These are phyloP conservation scores for Paramormyrops kingsleyae DNA, from an alignment of 2,113 vertebrate species.

Conservation along the genomic window DNA sequence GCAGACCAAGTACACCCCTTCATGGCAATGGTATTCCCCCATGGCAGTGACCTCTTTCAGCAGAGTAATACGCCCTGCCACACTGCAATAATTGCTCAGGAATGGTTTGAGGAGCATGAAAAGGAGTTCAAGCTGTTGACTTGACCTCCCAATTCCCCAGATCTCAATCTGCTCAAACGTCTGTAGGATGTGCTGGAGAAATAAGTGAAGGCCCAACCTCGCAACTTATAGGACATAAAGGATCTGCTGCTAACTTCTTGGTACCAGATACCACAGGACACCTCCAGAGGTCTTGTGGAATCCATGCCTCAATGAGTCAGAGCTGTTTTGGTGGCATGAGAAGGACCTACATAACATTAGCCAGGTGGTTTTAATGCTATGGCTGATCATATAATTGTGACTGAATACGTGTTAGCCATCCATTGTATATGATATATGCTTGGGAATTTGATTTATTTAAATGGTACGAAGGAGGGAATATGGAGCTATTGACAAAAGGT, in stretches of 20 bases:
- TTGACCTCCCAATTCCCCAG: background rate
- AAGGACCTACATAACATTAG: no score
- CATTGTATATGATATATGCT: background rate
- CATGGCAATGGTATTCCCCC: background rate
- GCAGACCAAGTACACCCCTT: background rate
- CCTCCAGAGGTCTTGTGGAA: background rate
- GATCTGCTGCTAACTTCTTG: no score
- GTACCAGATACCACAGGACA: background rate
- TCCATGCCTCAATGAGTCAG: background rate
- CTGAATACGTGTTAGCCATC: background rate
- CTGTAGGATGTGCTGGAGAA: background rate
- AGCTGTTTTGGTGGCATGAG: background rate
- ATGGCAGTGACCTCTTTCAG: background rate
- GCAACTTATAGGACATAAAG: background rate
- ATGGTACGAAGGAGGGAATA: background rate
- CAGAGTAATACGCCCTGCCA: background rate
- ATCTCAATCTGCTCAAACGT: background rate
- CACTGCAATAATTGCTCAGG: background rate
- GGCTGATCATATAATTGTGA: background rate
- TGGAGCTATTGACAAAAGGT: background rate
- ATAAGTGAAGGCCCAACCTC: background rate
- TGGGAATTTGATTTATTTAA: background rate
- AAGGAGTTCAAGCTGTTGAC: background rate
- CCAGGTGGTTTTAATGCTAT: background rate
- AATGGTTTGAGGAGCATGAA: background rate